Base-by-base conservation (phyloP, 23 tunicate genomes). In the Halocynthia aurantium region DNA sequence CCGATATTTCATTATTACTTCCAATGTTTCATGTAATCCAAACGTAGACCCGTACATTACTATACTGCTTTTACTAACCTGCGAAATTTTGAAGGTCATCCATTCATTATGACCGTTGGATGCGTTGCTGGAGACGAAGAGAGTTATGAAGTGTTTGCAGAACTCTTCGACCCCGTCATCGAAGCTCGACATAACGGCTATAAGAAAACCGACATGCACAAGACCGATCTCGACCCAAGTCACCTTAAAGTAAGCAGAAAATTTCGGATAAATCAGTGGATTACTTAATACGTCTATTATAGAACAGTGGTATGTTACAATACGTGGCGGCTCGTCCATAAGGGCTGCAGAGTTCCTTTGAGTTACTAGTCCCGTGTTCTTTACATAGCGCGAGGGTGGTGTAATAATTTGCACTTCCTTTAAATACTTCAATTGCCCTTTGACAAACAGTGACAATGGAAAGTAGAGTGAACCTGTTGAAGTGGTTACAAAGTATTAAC, bases 91-190 rank as follows among this genome's bases (percentile, higher is more conserved):
- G 77, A 84, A 87, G 98, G 98, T 50, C 98, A 94, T 73, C 98
- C 98, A n/a, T 94, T 84, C 84, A 94, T 94, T 82, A 94, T 87
- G 98, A 94, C 98, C 7, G 98, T 94, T 15, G 98, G 98, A 22
- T 94, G 98, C 73, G 98, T 94, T 6, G 98, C 98, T 8, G 98
- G 98, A 8, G 98, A 94, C 57, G 98, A 94, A 52, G 98, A 93
- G 75, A 53, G 84, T 22, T 93, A 93, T 71, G 85, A 87, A 0
- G 86, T 80, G 7, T 94, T 94, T 75, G 98, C 95, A 49, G 94
- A 87, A 58, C 85, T 94, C 62, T 94, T 94, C 53, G 95, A 94
- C 67, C 94, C 93, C 5, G 95, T 95, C 53, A 95, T 95, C 57
- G 83, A 89, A 49, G 91, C 82, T 62, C 94, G 98, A 6, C 98